These are phyloP conservation scores for Nymphalis urticae DNA, from an alignment of 2,888 invertebrate genomes.

Conservation along the genomic window DNA sequence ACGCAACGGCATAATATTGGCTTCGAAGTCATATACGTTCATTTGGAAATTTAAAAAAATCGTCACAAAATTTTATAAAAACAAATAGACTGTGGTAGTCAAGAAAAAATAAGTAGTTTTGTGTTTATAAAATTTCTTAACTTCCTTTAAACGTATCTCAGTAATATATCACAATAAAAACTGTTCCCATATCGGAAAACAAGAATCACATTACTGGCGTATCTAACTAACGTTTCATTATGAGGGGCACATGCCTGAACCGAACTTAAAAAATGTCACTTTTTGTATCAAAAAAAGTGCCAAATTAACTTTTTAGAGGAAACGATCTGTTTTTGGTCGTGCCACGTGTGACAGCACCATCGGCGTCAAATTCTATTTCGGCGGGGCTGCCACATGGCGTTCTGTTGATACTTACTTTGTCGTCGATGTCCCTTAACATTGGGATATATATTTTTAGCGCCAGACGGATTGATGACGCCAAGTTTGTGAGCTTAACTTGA, in stretches of 20 bases:
- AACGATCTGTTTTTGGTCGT: constrained; percentile 77
- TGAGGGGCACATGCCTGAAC: constrained; percentile 72
- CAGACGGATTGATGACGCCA: constrained; percentile 66
- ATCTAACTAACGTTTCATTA: constrained; percentile 69
- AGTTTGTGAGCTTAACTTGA: constrained; percentile 65
- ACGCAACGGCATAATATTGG: neutral
- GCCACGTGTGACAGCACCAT: constrained; percentile 74
- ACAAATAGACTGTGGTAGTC: too few species aligned
- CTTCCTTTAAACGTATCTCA: constrained; percentile 24
- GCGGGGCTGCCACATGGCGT: constrained; percentile 67
- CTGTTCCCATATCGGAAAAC: constrained; percentile 61
- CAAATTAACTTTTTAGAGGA: constrained; percentile 81
- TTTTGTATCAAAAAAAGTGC: constrained; percentile 76
- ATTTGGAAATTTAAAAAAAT: neutral
- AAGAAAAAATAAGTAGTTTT: neutral
- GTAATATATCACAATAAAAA: constrained; percentile 41
- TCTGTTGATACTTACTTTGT: constrained; percentile 74
- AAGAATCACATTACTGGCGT: constrained; percentile 72
- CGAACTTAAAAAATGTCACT: constrained; percentile 65
- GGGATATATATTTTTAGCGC: constrained; percentile 68
- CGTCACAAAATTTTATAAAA: neutral
- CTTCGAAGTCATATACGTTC: neutral
- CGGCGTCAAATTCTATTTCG: constrained; percentile 69
- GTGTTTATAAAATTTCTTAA: constrained; percentile 22
- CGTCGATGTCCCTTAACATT: constrained; percentile 75